Base-by-base conservation (phyloP, 2,797 vertebrate genomes). In the Pangasius krempfi region DNA sequence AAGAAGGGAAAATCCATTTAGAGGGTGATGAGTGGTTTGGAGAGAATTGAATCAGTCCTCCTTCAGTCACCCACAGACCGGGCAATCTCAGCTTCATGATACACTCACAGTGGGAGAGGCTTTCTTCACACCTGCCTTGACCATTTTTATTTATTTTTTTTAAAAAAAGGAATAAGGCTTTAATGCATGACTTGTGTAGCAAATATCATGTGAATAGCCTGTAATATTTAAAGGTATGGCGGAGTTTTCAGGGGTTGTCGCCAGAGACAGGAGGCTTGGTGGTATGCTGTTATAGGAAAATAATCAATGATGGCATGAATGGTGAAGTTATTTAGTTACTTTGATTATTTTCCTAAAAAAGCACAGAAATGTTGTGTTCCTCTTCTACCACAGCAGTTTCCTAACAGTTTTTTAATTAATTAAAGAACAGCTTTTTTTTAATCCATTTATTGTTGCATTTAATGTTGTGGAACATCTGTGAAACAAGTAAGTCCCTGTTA, bases 11-110 rank as follows among this genome's bases (percentile, higher is more conserved):
- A 92, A 92, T 89, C 85, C 91, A 73, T 90, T 94, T 81, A 33
- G 50, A 33, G 8, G 33, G 37, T 60, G 93, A 93, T 94, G 93
- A 94, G 87, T 91, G 89, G 91, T 92, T 93, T 92, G 92, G 93
- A 94, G 93, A 94, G 93, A 91, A 91, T 82, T 75, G 82, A 75
- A 86, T 90, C 89, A 86, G 82, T 73, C 87, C 87, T 73, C 44
- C 22, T 84, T 83, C 76, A 78, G 52, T 84, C 80, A 62, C 88
- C 84, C 83, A 86, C 33, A 0, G 87, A 47, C 70, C 64, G 22
- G 75, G 52, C 56, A 79, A 30, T 56, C 56, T 86, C 22, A 33
- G 76, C 30, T 81, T 56, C 14, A n/a, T n/a, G n/a, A 81, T 66
- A 37, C 40, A 66, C 8, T 40, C 20, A 27, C 33, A 47, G 44